Percentiles rank a stretch among this genome's conserved stretches.
Evolutionary conservation across 35 echinoderm and acorn worm genomes (phyloP).

Genomic region (Acanthaster planci): DNA sequence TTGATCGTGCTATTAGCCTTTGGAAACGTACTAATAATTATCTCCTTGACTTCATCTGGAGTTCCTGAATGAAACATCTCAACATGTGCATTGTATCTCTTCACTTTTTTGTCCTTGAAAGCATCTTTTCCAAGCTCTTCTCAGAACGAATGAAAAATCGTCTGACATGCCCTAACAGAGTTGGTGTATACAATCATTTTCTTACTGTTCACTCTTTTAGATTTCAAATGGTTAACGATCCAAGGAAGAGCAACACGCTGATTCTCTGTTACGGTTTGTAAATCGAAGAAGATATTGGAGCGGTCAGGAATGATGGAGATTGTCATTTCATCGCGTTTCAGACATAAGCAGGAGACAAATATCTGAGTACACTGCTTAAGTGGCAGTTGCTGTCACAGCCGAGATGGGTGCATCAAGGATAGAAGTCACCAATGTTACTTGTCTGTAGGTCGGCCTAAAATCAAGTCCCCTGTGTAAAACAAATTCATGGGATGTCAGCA

Average conservation of each 20-base stretch:
- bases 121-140: not conserved
- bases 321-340: not conserved
- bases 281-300: not conserved
- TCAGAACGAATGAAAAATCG: not conserved
- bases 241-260: not conserved
- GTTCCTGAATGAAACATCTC: not conserved
- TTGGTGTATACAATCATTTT: not conserved
- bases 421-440: not conserved
- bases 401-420: not conserved
- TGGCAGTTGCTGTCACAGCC: not conserved
- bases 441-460: not conserved
- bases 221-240: not conserved
- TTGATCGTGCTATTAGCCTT: not conserved
- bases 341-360: not conserved
- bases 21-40: not conserved
- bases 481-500: too few species aligned
- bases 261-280: not conserved
- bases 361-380: not conserved
- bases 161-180: not conserved
- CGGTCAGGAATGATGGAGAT: not conserved
- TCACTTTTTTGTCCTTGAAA: not conserved
- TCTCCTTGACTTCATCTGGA: not conserved
- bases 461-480: conserved; percentile 2
- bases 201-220: not conserved
- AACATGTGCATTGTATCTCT: not conserved